Evolutionary conservation across 2,797 vertebrate genomes (phyloP).

Genomic region (Myioborus melanocephalus): DNA sequence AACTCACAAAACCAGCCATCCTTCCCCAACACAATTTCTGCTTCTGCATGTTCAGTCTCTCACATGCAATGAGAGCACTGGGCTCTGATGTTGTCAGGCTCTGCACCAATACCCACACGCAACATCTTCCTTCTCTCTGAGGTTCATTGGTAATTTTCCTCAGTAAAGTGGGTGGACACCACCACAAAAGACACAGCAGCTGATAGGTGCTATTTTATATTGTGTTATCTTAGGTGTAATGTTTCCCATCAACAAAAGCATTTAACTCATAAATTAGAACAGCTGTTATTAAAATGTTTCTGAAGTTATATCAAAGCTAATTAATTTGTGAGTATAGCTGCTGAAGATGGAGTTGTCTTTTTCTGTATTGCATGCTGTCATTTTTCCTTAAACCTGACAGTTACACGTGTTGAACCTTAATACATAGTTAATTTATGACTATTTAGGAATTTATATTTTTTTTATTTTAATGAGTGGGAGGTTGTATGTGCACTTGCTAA

Average conservation of each 20-base stretch:
- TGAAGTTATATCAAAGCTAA: neutral
- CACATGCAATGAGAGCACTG: fast-evolving
- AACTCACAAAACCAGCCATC: neutral
- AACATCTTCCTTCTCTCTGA: neutral
- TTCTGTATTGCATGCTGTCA: neutral
- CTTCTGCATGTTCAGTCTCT: neutral
- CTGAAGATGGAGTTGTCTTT: neutral
- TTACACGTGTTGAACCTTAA: neutral
- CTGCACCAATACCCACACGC: neutral
- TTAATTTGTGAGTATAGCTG: neutral
- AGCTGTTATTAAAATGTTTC: neutral
- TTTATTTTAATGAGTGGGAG: neutral
- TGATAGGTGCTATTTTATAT: neutral
- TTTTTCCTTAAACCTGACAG: neutral
- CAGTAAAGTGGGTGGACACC: neutral
- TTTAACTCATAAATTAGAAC: neutral
- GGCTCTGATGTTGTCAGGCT: neutral
- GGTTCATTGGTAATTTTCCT: neutral
- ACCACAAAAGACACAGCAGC: neutral
- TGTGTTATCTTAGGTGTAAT: neutral
- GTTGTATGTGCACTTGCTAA: neutral
- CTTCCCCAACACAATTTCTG: neutral
- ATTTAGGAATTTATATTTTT: neutral
- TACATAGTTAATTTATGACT: neutral
- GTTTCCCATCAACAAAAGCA: neutral